Percentiles rank a stretch among this genome's conserved stretches.
phyloP scores from a whole-genome alignment of 2,888 invertebrate genomes.

The Scrobipalpa atriplicella region DNA sequence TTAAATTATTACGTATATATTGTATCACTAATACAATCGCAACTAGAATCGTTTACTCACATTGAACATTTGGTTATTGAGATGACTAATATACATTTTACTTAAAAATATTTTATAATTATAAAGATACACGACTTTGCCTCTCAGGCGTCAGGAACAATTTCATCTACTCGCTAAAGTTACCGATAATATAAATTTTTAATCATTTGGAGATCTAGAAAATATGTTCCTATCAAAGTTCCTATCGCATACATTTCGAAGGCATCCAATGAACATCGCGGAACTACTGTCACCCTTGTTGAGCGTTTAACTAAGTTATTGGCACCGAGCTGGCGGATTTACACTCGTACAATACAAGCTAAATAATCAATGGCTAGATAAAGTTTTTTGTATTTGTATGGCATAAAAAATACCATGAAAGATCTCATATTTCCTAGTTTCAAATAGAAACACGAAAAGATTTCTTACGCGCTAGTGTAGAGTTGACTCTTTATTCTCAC shows the following conservation, averaged over 20 bases:
- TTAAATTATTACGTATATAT: conserved; percentile 82
- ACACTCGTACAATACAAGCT: background rate
- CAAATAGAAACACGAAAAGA: too few species aligned
- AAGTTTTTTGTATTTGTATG: too few species aligned
- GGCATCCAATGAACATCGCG: conserved; percentile 39
- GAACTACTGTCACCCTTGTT: background rate
- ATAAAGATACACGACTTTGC: conserved; percentile 73
- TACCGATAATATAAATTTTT: conserved; percentile 64
- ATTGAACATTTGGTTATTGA: conserved; percentile 81
- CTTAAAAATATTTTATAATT: conserved; percentile 65
- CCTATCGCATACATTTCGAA: conserved; percentile 75
- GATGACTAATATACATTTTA: conserved; percentile 73
- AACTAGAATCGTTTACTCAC: conserved; percentile 81
- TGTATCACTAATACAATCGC: conserved; percentile 82
- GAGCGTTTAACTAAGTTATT: conserved; percentile 9
- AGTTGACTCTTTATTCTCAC: background rate
- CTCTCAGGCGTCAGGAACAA: conserved; percentile 82
- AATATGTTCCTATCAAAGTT: conserved; percentile 46
- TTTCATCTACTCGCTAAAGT: conserved; percentile 80
- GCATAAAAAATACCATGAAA: too few species aligned
- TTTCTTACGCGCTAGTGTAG: background rate
- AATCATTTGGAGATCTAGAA: conserved; percentile 68
- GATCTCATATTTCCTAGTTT: too few species aligned
- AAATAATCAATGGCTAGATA: background rate
- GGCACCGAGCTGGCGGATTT: conserved; percentile 12